phyloP scores from a whole-genome alignment of 2,888 invertebrate species.

The Philereme vetulata region DNA sequence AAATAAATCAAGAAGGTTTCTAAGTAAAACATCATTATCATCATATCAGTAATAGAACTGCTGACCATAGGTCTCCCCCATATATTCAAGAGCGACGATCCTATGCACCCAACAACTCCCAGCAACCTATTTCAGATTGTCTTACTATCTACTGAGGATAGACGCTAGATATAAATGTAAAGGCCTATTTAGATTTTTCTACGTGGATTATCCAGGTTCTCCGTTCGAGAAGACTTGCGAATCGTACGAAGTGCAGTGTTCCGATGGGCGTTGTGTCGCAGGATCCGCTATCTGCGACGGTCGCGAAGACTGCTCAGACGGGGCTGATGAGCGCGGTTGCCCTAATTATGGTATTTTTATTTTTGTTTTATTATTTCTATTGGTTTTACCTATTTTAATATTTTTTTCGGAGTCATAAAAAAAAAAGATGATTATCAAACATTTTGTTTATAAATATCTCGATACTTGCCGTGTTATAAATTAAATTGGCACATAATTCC shows the following conservation, averaged over 20 bases:
- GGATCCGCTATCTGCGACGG: constrained; percentile 70
- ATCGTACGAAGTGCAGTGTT: constrained; percentile 67
- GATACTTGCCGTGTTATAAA: no score
- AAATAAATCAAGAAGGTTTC: no score
- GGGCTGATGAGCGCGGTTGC: constrained; percentile 65
- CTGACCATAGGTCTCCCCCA: no score
- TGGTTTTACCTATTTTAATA: constrained; percentile 12
- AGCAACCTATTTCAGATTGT: no score
- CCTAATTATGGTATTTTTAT: constrained; percentile 39
- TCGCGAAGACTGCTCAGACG: constrained; percentile 70
- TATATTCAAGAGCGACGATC: no score
- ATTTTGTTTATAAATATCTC: no score
- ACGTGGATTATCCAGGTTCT: constrained; percentile 39
- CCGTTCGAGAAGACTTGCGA: constrained; percentile 50
- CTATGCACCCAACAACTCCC: no score
- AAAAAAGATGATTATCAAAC: no score
- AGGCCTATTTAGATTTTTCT: background rate
- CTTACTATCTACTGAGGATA: background rate
- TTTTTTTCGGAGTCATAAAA: background rate
- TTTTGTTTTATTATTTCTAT: constrained; percentile 29
- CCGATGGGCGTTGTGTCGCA: constrained; percentile 80
- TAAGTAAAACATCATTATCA: no score
- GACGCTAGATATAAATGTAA: no score
- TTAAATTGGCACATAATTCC: no score
- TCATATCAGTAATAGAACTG: no score